A percentile compares a stretch with the other conserved stretches of the same genome.
phyloP scores from a whole-genome alignment of 2,888 invertebrate genomes.

The Zele albiditarsus region DNA sequence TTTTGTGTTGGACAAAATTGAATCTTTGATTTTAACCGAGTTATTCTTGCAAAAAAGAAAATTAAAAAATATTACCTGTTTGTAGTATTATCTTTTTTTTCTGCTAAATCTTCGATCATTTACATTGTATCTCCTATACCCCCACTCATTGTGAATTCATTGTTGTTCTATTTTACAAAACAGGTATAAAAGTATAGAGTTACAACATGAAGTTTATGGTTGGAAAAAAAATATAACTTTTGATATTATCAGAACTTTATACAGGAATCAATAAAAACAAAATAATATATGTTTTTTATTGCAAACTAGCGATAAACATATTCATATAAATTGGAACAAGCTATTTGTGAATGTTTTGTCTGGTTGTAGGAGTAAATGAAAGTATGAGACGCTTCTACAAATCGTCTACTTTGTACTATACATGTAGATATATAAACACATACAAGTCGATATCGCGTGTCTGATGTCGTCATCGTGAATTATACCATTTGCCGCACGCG shows the following conservation, averaged over 20 bases:
- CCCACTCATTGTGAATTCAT: no score
- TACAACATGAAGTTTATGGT: no score
- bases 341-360: not conserved
- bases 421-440: not conserved
- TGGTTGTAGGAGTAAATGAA: not conserved
- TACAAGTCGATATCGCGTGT: slow-evolving; percentile 27
- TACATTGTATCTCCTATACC: no score
- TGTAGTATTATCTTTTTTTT: no score
- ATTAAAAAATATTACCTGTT: no score
- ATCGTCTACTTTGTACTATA: not conserved
- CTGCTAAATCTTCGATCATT: no score
- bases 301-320: not conserved
- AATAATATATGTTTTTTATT: not conserved
- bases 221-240: no score
- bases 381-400: not conserved
- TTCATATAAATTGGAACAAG: not conserved
- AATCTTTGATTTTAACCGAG: no score
- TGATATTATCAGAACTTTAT: not conserved
- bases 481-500: slow-evolving; percentile 18
- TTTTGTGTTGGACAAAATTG: no score
- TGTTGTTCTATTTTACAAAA: no score
- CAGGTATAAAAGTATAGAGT: no score
- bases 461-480: slow-evolving; percentile 17
- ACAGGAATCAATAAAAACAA: not conserved
- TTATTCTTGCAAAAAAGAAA: no score